Evolutionary conservation across 2,113 vertebrate species (phyloP), one percentile per base, ranked within the genome.

Genomic region (Elachura formosa): DNA sequence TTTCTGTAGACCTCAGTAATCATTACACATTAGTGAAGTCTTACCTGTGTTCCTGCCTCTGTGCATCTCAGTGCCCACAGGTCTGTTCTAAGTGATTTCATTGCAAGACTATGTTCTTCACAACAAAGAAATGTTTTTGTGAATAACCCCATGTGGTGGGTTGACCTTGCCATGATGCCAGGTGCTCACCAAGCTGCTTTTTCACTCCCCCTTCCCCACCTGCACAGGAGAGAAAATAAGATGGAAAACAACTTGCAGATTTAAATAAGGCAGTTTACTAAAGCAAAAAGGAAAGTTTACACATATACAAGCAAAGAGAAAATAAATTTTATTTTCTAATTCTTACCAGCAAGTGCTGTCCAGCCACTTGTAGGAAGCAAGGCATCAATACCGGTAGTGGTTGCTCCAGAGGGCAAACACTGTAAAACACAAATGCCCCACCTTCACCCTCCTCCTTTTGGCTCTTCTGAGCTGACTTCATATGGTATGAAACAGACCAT

Each of bases 31-130:
- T 33, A 69, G 6, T 62, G 3, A 51, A 73, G 14, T 28, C 20
- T 49, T 43, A 24, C 1, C 46, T 71, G 9, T 84, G 43, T 84
- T 89, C 34, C 38, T 66, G 21, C 29, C 46, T 73, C 41, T 36
- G 11, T 46, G 34, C 36, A 58, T 77, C 63, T 48, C 12, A 20
- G 34, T 58, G 46, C 13, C 36, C 34, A 9, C 0, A 0, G 3
- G 4, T 68, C 71, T 73, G 40, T 46, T 69, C 8, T 49, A 31
- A 29, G 25, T 75, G 22, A 23, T 75, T 81, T 82, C 56, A 25
- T 26, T 83, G 76, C 40, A 81, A 54, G n/a, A 21, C 38, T 29
- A 40, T 25, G 20, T 80, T 79, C 38, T 33, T 74, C 28, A n/a
- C 7, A 40, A 19, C 49, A 51, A 38, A 41, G 5, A 55, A 59